Conservation (phyloP, 2,888 invertebrate species). For the Hypolimnas misippus region DNA sequence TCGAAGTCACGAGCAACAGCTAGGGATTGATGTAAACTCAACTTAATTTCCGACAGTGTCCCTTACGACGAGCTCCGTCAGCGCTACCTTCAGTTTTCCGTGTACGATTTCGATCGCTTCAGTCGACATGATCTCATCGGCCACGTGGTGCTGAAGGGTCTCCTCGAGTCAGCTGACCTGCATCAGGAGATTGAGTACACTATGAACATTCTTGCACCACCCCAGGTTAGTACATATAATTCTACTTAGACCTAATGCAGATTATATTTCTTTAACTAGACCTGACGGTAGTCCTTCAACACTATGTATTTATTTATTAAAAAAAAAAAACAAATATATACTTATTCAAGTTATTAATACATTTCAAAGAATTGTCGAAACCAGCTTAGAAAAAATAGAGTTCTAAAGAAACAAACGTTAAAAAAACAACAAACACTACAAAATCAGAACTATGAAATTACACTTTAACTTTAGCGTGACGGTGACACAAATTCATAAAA, state of each 20-base stretch:
- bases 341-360: no score
- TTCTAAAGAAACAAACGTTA: no score
- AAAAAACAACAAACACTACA: no score
- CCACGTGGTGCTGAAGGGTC: constrained; percentile 91
- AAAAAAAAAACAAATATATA: no score
- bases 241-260: not conserved
- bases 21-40: not conserved
- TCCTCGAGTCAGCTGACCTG: constrained; percentile 90
- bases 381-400: no score
- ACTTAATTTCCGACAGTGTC: constrained; percentile 78
- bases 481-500: no score
- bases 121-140: constrained; percentile 94
- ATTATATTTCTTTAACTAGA: not conserved
- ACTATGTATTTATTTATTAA: constrained; percentile 1
- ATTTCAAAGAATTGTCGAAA: no score
- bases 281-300: not conserved
- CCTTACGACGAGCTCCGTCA: constrained; percentile 89
- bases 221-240: constrained; percentile 84
- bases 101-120: constrained; percentile 95
- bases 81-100: constrained; percentile 92
- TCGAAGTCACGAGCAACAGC: no score
- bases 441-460: no score
- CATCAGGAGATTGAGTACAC: constrained; percentile 92
- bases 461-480: no score
- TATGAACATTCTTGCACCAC: constrained; percentile 92